Base-by-base conservation (phyloP, 2,797 vertebrate genomes). In the Neosalanx taihuensis region DNA sequence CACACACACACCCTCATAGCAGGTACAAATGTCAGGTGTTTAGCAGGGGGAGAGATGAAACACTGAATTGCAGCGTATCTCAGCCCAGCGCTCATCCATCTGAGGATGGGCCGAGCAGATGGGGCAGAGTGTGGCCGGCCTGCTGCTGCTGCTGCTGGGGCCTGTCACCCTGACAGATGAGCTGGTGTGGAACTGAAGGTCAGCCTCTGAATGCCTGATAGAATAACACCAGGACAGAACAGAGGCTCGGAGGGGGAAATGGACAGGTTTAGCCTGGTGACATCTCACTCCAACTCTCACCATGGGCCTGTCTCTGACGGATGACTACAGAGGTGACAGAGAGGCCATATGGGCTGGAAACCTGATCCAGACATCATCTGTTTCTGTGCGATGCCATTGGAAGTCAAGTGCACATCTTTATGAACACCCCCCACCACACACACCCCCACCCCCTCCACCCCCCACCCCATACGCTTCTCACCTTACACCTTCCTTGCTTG, bases 131-230 rank as follows among this genome's bases (percentile, higher is more conserved):
- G 69, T 63, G 35, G 6, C 72, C 15, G 23, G 69, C 75, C 58
- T 37, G 63, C 64, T 70, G 69, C 6, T 70, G 69, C 6, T 76
- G 83, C 79, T 76, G 69, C 70, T 72, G 76, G 71, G 70, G 76
- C 77, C 82, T 69, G 64, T 88, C 84, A 88, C 62, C 23, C 78
- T 86, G 87, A 89, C 84, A 76, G 85, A 88, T 88, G 85, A 89
- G 83, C 78, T 30, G 77, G 69, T 69, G 75, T 73, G 81, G 72
- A 81, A 76, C 84, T 89, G 84, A 90, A 88, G 85, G 87, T 89
- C 82, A 84, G 79, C 81, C 75, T 65, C 74, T 84, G 73, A 83
- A 84, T 29, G 77, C 76, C 73, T 80, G 81, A 84, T 73, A 72
- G 81, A 83, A 81, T 78, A 83, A 78, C 73, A 69, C 76, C 64